phyloP scores from a whole-genome alignment of 2,888 invertebrate genomes.

The Mongoloraphidia duomilia region DNA sequence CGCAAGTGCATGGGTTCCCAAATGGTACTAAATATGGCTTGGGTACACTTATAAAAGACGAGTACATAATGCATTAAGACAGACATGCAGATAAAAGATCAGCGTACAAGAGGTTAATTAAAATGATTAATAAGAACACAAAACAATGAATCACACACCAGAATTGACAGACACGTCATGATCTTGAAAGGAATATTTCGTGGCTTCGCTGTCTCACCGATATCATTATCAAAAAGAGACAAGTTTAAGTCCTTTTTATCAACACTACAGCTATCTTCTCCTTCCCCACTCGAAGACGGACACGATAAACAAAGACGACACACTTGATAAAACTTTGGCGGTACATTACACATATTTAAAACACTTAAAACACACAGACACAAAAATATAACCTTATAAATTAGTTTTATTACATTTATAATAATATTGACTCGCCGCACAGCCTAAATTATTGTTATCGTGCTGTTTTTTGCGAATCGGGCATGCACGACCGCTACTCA shows the following conservation, averaged over 20 bases:
- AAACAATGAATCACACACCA: slow-evolving; percentile 44
- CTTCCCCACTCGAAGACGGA: slow-evolving; percentile 21
- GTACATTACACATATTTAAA: slow-evolving; percentile 80
- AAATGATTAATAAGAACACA: slow-evolving; percentile 9
- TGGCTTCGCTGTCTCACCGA: slow-evolving; percentile 23
- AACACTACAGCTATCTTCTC: slow-evolving; percentile 41
- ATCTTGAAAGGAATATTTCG: slow-evolving; percentile 41
- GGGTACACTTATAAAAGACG: no score
- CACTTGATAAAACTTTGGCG: slow-evolving; percentile 85
- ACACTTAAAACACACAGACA: slow-evolving; percentile 24
- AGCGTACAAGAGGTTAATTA: slow-evolving; percentile 18
- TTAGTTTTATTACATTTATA: slow-evolving; percentile 22
- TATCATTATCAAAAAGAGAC: slow-evolving; percentile 64
- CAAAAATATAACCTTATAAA: no score
- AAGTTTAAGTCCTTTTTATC: slow-evolving; percentile 58
- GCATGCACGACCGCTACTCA: slow-evolving; percentile 14
- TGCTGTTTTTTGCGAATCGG: slow-evolving; percentile 5
- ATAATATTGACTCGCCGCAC: slow-evolving; percentile 23
- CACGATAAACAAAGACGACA: slow-evolving; percentile 83
- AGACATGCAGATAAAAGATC: slow-evolving; percentile 8
- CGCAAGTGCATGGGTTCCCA: no score
- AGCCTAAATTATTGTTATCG: slow-evolving; percentile 27
- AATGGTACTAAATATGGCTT: no score
- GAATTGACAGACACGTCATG: slow-evolving; percentile 65
- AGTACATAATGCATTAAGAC: slow-evolving; percentile 2